Conservation (phyloP, 2,888 invertebrate genomes). For the Plebejus melissa region DNA sequence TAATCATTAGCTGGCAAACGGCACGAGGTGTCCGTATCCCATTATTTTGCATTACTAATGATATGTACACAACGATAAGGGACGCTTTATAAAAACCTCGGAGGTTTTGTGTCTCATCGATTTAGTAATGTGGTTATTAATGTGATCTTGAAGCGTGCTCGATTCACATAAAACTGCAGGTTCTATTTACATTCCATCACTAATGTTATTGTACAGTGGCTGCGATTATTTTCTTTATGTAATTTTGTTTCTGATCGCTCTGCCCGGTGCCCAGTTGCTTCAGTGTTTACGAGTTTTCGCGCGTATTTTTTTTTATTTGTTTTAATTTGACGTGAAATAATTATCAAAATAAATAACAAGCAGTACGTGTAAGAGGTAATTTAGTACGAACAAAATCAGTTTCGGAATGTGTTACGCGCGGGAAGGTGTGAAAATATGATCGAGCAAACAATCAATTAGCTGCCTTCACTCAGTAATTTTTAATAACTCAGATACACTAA, state of each 20-base stretch:
- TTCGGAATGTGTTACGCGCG: conserved; percentile 30
- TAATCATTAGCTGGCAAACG: conserved; percentile 77
- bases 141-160: conserved; percentile 34
- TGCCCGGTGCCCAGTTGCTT: neutral
- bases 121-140: conserved; percentile 43
- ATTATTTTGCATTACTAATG: conserved; percentile 80
- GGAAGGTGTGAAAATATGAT: conserved; percentile 51
- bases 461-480: conserved; percentile 77
- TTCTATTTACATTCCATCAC: conserved; percentile 18
- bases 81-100: conserved; percentile 62
- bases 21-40: conserved; percentile 78
- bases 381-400: conserved; percentile 19
- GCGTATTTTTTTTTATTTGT: neutral
- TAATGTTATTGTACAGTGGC: conserved; percentile 7
- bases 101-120: conserved; percentile 57
- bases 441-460: conserved; percentile 64
- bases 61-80: conserved; percentile 75
- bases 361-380: neutral
- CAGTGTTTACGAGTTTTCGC: neutral
- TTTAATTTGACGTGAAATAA: neutral
- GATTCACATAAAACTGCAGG: conserved; percentile 15
- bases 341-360: conserved; percentile 9
- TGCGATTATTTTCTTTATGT: neutral
- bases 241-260: neutral
- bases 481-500: conserved; percentile 75